phyloP scores from a whole-genome alignment of 2,797 vertebrate species.

The Lutjanus campechanus region DNA sequence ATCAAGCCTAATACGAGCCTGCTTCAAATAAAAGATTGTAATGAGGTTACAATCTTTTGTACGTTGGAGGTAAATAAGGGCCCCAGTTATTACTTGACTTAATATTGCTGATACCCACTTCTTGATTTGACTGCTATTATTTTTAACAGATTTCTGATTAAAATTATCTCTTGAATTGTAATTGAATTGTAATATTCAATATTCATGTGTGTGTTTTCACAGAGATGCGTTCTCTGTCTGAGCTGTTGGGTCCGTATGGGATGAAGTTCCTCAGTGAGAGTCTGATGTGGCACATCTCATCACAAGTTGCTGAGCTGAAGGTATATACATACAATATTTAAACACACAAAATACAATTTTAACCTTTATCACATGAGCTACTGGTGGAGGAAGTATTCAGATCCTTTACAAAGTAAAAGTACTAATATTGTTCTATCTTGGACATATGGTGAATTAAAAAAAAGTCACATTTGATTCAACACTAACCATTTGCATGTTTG shows the following conservation, averaged over 20 bases:
- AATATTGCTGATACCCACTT: accelerated
- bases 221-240: constrained; percentile 98
- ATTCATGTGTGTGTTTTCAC: constrained; percentile 7
- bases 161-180: neutral
- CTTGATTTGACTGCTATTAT: too few species aligned
- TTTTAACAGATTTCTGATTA: neutral
- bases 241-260: constrained; percentile 96
- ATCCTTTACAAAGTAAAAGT: neutral
- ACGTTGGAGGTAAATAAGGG: too few species aligned
- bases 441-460: too few species aligned
- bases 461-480: neutral
- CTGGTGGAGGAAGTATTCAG: neutral
- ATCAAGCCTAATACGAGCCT: too few species aligned
- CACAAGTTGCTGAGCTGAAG: constrained; percentile 98
- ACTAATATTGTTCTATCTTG: too few species aligned
- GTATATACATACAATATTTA: constrained; percentile 72
- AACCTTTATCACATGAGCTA: too few species aligned
- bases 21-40: too few species aligned
- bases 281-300: constrained; percentile 99
- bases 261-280: constrained; percentile 99
- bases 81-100: too few species aligned
- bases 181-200: neutral
- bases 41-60: too few species aligned
- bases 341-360: too few species aligned
- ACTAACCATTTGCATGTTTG: neutral